Conservation (phyloP, 2,888 invertebrate genomes). For the Diplazon laetatorius region DNA sequence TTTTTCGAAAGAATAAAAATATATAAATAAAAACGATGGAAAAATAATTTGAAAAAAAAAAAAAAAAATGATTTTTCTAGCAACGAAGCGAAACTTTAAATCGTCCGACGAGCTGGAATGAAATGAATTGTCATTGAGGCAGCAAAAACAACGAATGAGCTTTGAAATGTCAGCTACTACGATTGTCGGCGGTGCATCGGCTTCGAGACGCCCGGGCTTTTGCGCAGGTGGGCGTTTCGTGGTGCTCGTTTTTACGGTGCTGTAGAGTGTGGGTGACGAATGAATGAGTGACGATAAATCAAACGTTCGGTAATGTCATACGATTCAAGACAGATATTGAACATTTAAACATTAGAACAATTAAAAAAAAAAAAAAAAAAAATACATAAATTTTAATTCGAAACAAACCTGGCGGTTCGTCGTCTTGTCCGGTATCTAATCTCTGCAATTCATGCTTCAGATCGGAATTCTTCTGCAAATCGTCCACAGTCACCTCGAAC, state of each 20-base stretch:
- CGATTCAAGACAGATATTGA: not conserved
- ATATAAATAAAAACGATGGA: slow-evolving; percentile 16
- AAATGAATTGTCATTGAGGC: not conserved
- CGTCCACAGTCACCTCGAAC: slow-evolving; percentile 74
- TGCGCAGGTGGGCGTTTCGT: not conserved
- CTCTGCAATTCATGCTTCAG: slow-evolving; percentile 73
- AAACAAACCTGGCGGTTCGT: slow-evolving; percentile 74
- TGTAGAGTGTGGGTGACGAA: slow-evolving; percentile 23
- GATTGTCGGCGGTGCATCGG: slow-evolving; percentile 29
- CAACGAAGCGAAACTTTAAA: slow-evolving; percentile 9
- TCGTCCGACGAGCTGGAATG: not conserved
- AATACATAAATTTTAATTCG: not conserved
- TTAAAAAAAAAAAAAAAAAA: too few relatives aligned
- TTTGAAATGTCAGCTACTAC: slow-evolving; percentile 12
- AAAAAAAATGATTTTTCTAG: slow-evolving; percentile 17
- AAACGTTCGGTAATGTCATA: not conserved
- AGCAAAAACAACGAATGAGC: slow-evolving; percentile 33
- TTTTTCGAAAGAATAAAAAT: slow-evolving; percentile 2
- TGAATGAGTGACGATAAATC: not conserved
- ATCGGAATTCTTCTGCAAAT: slow-evolving; percentile 70
- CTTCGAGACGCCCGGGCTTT: slow-evolving; percentile 49
- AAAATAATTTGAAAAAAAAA: not conserved
- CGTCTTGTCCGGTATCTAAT: slow-evolving; percentile 74
- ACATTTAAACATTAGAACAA: too few relatives aligned
- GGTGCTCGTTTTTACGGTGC: slow-evolving; percentile 18